These are phyloP conservation scores for Etia nguti DNA, from an alignment of 2,113 vertebrate genomes.

Conservation along the genomic window DNA sequence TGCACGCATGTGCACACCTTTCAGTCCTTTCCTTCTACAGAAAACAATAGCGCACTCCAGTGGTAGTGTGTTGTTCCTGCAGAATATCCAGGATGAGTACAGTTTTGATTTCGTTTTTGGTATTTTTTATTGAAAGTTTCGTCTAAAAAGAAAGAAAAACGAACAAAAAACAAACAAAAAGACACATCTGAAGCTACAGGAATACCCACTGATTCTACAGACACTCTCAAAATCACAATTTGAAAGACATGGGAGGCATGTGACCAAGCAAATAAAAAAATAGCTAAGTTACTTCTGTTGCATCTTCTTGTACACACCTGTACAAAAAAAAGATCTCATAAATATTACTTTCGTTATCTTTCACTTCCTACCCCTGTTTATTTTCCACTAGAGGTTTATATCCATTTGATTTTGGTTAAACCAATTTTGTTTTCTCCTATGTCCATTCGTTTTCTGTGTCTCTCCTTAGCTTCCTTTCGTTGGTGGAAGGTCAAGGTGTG, in stretches of 20 bases:
- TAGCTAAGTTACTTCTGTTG: slow-evolving; percentile 77
- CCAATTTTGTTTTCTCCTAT: not conserved
- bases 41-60: slow-evolving; percentile 11
- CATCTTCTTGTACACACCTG: slow-evolving; percentile 81
- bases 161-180: slow-evolving; percentile 64
- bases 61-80: not conserved
- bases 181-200: slow-evolving; percentile 91
- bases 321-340: slow-evolving; percentile 83
- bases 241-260: slow-evolving; percentile 83
- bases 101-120: slow-evolving; percentile 36
- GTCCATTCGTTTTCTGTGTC: not conserved
- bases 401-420: slow-evolving; percentile 73
- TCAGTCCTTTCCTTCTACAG: not conserved
- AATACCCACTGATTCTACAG: slow-evolving; percentile 97
- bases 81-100: not conserved
- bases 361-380: slow-evolving; percentile 52
- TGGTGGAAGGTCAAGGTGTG: slow-evolving; percentile 28
- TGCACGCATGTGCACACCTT: not conserved
- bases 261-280: slow-evolving; percentile 88
- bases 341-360: slow-evolving; percentile 74
- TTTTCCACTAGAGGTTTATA: slow-evolving; percentile 73
- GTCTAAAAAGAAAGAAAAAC: slow-evolving; percentile 82
- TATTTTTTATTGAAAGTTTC: slow-evolving; percentile 96
- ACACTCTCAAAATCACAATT: slow-evolving; percentile 87
- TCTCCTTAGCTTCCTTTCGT: slow-evolving; percentile 29